These are phyloP conservation scores for Anastrepha ludens DNA, from an alignment of 1,140 invertebrate species.

Conservation along the genomic window DNA sequence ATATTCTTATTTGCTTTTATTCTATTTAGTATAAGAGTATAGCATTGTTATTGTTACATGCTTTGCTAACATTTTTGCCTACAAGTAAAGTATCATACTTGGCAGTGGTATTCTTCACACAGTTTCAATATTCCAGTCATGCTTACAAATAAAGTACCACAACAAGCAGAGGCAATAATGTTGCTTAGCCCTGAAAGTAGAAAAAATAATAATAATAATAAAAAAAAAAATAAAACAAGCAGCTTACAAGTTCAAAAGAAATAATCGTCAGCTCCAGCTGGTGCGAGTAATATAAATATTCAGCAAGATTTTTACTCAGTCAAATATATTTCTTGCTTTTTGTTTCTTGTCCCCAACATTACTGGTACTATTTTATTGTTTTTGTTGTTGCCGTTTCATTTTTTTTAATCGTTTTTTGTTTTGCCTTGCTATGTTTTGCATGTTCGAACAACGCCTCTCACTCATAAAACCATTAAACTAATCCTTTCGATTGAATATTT, in stretches of 20 bases:
- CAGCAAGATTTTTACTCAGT: neutral
- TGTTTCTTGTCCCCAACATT: neutral
- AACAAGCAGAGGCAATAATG: neutral
- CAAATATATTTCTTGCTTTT: neutral
- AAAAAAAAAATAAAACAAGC: neutral
- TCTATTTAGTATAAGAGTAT: too few species aligned
- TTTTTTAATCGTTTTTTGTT: neutral
- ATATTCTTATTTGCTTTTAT: too few species aligned
- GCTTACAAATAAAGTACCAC: too few species aligned
- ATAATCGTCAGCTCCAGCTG: neutral
- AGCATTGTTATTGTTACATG: too few species aligned
- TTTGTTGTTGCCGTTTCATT: neutral
- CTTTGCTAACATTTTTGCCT: too few species aligned
- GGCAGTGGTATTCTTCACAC: neutral
- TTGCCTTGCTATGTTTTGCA: neutral
- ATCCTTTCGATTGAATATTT: conserved; percentile 4
- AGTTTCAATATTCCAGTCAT: too few species aligned
- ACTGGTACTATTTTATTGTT: neutral
- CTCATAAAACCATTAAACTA: conserved; percentile 3
- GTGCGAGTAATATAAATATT: neutral
- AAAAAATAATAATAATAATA: too few species aligned
- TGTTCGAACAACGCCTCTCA: neutral
- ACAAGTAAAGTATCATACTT: too few species aligned
- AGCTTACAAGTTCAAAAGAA: neutral
- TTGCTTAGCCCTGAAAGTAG: neutral